A percentile compares a stretch with the other conserved stretches of the same genome.
Evolutionary conservation across 2,797 vertebrate genomes (phyloP).

Genomic region (Melopsittacus undulatus): DNA sequence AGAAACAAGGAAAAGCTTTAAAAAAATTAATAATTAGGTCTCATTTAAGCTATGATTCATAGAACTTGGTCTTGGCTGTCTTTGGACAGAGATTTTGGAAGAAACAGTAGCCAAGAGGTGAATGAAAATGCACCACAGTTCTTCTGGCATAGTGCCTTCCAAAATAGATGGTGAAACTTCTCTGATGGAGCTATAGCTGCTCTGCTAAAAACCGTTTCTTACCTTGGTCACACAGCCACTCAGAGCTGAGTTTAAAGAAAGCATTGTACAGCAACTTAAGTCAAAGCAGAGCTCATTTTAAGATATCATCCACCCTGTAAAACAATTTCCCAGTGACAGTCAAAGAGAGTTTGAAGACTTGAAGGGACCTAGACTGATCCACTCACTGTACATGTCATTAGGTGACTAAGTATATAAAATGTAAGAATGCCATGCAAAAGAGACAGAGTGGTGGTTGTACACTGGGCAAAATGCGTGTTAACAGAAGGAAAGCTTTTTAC

Average conservation of each 20-base stretch:
- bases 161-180: neutral
- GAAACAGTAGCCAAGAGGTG: neutral
- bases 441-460: neutral
- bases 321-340: neutral
- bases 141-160: neutral
- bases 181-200: neutral
- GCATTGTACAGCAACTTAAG: neutral
- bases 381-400: neutral
- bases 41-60: neutral
- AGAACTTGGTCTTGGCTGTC: neutral
- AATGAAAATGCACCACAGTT: neutral
- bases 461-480: neutral
- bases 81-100: neutral
- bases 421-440: neutral
- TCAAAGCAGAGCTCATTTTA: neutral
- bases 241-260: neutral
- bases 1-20: neutral
- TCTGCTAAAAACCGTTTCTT: neutral
- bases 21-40: constrained; percentile 12
- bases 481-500: neutral
- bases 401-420: neutral
- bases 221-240: neutral
- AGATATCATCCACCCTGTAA: neutral
- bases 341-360: neutral
- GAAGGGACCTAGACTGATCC: neutral